Evolutionary conservation across 2,888 invertebrate genomes (phyloP).

Genomic region (Rhagonycha fulva): DNA sequence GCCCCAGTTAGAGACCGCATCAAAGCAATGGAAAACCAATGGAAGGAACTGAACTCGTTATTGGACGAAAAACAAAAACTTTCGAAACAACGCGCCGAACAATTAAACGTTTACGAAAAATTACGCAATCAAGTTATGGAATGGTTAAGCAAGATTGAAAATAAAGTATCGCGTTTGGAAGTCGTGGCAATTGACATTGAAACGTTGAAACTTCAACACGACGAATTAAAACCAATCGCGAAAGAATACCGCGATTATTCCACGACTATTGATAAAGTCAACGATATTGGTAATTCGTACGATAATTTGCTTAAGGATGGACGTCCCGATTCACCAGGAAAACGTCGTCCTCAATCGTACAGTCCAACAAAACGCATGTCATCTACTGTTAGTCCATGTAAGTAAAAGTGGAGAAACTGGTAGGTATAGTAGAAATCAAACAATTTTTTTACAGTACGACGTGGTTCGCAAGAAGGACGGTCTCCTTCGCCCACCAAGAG

Average conservation of each 20-base stretch:
- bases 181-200: constrained; percentile 90
- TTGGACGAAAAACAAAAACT: constrained; percentile 85
- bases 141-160: constrained; percentile 85
- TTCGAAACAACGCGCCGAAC: constrained; percentile 82
- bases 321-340: constrained; percentile 79
- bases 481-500: constrained; percentile 84
- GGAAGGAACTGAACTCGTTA: constrained; percentile 83
- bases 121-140: constrained; percentile 80
- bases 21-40: constrained; percentile 82
- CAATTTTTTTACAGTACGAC: constrained; percentile 58
- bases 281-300: constrained; percentile 86
- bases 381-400: constrained; percentile 63
- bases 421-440: not conserved
- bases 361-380: constrained; percentile 82
- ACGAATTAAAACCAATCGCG: constrained; percentile 80
- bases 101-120: constrained; percentile 83
- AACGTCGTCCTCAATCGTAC: constrained; percentile 69
- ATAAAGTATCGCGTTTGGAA: constrained; percentile 73
- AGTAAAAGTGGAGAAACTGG: constrained; percentile 40
- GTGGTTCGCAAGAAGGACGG: constrained; percentile 71
- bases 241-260: constrained; percentile 90
- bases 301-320: constrained; percentile 79
- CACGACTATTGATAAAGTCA: constrained; percentile 85
- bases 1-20: constrained; percentile 81
- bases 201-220: constrained; percentile 79